A percentile compares a stretch with the other conserved stretches of the same genome.
These are phyloP conservation scores for Lamprotornis superbus DNA, from an alignment of 2,113 vertebrate genomes.

Conservation along the genomic window DNA sequence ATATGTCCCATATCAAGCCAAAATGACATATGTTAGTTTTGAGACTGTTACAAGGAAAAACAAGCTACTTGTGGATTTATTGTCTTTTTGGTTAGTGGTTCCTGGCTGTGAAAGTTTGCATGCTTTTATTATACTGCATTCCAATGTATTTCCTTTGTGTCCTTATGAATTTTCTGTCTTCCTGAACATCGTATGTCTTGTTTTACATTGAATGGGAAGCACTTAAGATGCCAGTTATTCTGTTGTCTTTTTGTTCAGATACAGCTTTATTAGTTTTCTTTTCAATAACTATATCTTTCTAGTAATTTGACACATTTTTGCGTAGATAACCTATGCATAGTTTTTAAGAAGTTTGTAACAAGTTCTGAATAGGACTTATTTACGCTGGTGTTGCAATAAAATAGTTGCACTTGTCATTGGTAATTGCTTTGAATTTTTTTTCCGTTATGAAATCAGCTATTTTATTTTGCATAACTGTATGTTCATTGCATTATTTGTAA, in stretches of 20 bases:
- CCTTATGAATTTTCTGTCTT: neutral
- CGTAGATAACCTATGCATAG: neutral
- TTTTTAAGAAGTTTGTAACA: neutral
- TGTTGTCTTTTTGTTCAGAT: neutral
- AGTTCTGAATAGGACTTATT: neutral
- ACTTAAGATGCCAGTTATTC: neutral
- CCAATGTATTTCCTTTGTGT: neutral
- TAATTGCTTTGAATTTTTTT: neutral
- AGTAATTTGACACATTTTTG: neutral
- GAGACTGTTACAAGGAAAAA: neutral
- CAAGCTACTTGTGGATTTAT: neutral
- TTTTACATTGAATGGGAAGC: neutral
- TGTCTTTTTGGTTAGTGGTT: neutral
- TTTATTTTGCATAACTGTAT: neutral
- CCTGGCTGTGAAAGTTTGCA: neutral
- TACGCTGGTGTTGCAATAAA: neutral
- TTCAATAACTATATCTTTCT: neutral
- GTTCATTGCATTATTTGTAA: neutral
- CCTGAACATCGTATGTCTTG: neutral
- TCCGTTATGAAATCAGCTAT: neutral
- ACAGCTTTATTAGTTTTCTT: neutral
- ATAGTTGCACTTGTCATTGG: neutral
- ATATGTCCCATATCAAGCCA: neutral
- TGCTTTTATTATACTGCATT: neutral
- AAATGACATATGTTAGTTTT: neutral